These are phyloP conservation scores for Therioaphis trifolii DNA, from an alignment of 2,888 invertebrate genomes.

Conservation along the genomic window DNA sequence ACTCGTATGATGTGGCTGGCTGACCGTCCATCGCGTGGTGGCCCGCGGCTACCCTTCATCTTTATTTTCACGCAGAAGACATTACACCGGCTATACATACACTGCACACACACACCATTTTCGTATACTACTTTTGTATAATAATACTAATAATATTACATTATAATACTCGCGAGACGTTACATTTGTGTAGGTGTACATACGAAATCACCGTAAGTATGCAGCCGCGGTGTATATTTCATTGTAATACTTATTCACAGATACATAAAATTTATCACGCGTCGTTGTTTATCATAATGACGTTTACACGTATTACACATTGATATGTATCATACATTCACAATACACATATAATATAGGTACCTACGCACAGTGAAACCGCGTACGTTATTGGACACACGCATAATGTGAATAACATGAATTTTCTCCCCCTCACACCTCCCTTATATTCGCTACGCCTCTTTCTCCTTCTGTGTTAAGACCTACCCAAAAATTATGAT, in stretches of 20 bases:
- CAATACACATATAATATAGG: neutral
- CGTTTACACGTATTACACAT: neutral
- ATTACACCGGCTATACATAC: neutral
- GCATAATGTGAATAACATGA: no score
- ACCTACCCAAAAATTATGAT: no score
- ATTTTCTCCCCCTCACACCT: no score
- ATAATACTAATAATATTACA: neutral
- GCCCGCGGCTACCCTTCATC: slow-evolving; percentile 42
- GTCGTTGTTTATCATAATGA: neutral
- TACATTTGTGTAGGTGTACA: neutral
- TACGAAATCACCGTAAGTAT: neutral
- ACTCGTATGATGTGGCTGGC: no score
- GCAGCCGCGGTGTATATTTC: neutral
- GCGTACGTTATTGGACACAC: no score
- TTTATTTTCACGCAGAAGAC: slow-evolving; percentile 31
- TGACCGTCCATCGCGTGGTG: slow-evolving; percentile 6
- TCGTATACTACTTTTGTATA: no score
- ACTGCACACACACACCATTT: no score
- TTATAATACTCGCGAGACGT: neutral
- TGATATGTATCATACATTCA: neutral
- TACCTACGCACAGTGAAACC: no score
- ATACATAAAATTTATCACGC: neutral
- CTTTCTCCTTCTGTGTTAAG: no score
- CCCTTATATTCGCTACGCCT: no score
- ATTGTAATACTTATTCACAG: neutral